Conservation (phyloP, 2,113 vertebrate species). For the Chaetops frenatus region DNA sequence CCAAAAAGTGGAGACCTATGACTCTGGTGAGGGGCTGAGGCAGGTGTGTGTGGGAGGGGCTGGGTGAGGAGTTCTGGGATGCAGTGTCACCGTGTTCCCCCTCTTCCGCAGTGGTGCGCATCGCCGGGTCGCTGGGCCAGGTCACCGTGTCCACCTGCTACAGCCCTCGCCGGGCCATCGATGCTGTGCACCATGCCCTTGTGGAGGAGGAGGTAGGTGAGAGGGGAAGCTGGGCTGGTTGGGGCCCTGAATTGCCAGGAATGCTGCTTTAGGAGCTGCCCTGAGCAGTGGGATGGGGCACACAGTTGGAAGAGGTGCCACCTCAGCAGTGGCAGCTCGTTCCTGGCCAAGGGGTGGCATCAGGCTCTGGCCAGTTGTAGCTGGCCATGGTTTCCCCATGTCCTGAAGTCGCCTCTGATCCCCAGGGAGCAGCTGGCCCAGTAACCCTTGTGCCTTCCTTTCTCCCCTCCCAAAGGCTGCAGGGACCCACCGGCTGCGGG, state of each 20-base stretch:
- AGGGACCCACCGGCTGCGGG: constrained; percentile 76
- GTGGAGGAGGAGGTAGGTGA: constrained; percentile 77
- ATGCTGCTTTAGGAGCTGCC: not conserved
- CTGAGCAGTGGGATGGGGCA: rapidly evolving
- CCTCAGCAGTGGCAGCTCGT: not conserved
- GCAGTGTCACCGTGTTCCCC: not conserved
- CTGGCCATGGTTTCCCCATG: rapidly evolving
- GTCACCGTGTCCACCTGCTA: constrained; percentile 93
- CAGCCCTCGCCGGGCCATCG: constrained; percentile 89
- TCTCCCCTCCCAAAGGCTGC: constrained; percentile 67
- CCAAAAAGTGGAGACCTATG: constrained; percentile 83
- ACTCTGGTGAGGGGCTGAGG: constrained; percentile 75
- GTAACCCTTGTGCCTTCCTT: not conserved
- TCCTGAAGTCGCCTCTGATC: not conserved
- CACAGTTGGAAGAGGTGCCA: rapidly evolving
- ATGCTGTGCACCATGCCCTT: constrained; percentile 79
- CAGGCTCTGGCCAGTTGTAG: not conserved
- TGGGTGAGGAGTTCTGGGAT: rapidly evolving
- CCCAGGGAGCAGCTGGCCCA: not conserved
- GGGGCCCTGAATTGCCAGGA: not conserved
- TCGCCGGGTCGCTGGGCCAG: constrained; percentile 90
- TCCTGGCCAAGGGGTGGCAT: rapidly evolving
- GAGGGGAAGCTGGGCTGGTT: rapidly evolving
- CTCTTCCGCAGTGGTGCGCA: constrained; percentile 82
- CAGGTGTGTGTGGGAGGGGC: rapidly evolving